A percentile compares a stretch with the other conserved stretches of the same genome.
Evolutionary conservation across 2,888 invertebrate species (phyloP).

Genomic region (Synanthedon myopaeformis): DNA sequence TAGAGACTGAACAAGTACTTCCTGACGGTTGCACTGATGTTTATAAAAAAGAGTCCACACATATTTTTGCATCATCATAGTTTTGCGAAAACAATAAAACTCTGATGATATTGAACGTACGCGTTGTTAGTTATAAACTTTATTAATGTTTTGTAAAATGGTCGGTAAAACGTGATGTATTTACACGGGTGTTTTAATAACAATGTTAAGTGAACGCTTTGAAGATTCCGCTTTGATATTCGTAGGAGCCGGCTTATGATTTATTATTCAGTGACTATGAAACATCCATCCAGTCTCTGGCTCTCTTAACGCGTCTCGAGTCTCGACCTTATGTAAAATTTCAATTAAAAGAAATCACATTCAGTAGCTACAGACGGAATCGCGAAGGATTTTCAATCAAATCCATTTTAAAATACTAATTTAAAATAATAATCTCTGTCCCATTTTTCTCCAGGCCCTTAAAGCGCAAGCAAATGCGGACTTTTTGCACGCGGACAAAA

Average conservation of each 20-base stretch:
- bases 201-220: conserved; percentile 43
- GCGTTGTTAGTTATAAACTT: too few relatives aligned
- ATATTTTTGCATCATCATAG: too few relatives aligned
- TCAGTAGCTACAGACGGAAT: background rate
- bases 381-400: background rate
- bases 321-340: conserved; percentile 15
- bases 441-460: background rate
- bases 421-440: background rate
- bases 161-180: conserved; percentile 9
- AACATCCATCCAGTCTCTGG: conserved; percentile 28
- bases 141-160: background rate
- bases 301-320: conserved; percentile 11
- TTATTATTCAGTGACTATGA: conserved; percentile 42
- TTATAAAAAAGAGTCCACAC: too few relatives aligned
- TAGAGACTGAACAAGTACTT: too few relatives aligned
- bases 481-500: too few relatives aligned
- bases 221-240: conserved; percentile 50
- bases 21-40: too few relatives aligned
- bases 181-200: conserved; percentile 32
- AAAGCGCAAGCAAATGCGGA: too few relatives aligned
- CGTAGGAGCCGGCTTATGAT: conserved; percentile 35
- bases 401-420: background rate
- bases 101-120: too few relatives aligned
- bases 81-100: too few relatives aligned
- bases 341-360: conserved; percentile 7